phyloP scores from a whole-genome alignment of 2,888 invertebrate species.

The Anoncus sp. region DNA sequence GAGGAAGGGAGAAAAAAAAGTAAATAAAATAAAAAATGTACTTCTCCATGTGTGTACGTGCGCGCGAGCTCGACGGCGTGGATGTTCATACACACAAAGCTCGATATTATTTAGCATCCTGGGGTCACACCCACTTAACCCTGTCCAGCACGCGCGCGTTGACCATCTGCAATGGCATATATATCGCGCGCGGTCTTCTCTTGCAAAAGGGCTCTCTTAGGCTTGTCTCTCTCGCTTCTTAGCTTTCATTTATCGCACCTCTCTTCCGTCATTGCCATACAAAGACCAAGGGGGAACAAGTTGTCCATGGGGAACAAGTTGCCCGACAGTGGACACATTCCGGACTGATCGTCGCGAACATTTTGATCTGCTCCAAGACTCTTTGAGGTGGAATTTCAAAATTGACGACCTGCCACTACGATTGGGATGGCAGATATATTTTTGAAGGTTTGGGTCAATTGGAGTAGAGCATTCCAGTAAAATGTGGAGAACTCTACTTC shows the following conservation, averaged over 20 bases:
- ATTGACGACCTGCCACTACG: neutral
- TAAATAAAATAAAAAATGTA: too few species aligned
- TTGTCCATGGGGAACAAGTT: too few species aligned
- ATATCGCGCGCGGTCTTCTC: conserved; percentile 65
- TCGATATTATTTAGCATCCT: conserved; percentile 81
- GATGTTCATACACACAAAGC: too few species aligned
- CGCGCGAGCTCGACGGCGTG: conserved; percentile 76
- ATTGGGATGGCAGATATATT: too few species aligned
- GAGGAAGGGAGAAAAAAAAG: conserved; percentile 60
- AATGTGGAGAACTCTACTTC: too few species aligned
- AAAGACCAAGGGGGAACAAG: too few species aligned
- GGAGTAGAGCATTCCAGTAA: too few species aligned
- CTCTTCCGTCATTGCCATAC: conserved; percentile 70
- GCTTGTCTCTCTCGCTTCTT: conserved; percentile 7
- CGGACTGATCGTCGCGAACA: conserved; percentile 65
- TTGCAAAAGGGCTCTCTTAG: conserved; percentile 70
- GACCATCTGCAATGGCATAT: conserved; percentile 58
- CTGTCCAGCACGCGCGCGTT: conserved; percentile 66
- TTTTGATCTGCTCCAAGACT: neutral
- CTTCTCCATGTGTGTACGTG: conserved; percentile 69
- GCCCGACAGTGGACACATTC: conserved; percentile 77
- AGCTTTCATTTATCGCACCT: too few species aligned
- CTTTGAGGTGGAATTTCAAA: neutral
- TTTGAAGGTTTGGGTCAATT: too few species aligned
- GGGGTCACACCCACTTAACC: conserved; percentile 82